Evolutionary conservation across 2,888 invertebrate genomes (phyloP), one percentile per base, ranked within the genome.

Genomic region (Amphipoea oculea): DNA sequence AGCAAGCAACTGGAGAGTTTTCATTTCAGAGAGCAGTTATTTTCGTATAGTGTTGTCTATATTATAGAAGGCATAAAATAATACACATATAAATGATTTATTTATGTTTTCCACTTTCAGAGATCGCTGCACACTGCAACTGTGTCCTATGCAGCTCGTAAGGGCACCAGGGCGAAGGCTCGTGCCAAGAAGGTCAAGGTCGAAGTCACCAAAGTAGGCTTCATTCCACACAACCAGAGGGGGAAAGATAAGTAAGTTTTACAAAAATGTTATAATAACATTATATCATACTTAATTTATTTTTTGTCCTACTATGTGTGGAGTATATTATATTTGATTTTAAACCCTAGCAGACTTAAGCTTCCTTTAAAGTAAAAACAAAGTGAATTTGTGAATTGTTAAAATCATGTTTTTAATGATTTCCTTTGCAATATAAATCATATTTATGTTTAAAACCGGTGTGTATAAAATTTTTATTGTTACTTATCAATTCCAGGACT

Each of bases 131-230:
- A 98, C 93, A 95, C 97, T 86, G 95, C 98, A 83, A 94, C 97
- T 84, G 93, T 97, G 71, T 96, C 97, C 86, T 98, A 98, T 95
- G 98, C 98, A 7, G 99, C 99, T 0, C 97, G 99, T 84, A 99
- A 98, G 94, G 98, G 99, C 73, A 99, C 98, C 5, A 97, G 99
- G 86, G 98, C 98, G 73, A 98, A 98, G 89, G 98, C 98, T 54
- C 97, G 97, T 73, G 98, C 98, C 77, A 98, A 98, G 90, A 98
- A 98, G 95, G 98, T 98, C 51, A 98, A 98, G 95, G 97, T 97
- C 57, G 98, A 98, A 93, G 97, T 98, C 17, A 97, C 98, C 85
- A 98, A 98, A 97, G 96, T 98, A 76, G 98, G 98, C 68, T 98
- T 98, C 88, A 97, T 98, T 77, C 98, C 98, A 0, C 98, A 98